Conservation (phyloP, 2,888 invertebrate genomes). For the Tenodera sinensis region DNA sequence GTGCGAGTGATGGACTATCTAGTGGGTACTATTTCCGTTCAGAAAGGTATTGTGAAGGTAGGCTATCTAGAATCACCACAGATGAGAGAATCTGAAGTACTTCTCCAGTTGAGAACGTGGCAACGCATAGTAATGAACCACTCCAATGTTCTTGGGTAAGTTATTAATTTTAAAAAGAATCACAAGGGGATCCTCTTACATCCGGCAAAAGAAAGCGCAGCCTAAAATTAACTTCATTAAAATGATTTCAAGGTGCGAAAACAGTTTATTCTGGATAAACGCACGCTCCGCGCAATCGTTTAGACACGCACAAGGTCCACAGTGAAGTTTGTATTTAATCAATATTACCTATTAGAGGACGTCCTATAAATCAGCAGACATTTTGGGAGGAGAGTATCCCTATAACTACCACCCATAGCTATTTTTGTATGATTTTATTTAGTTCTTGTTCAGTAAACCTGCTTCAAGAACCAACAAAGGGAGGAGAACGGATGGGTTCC, state of each 20-base stretch:
- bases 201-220: background rate
- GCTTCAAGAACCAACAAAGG: no score
- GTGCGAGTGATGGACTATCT: no score
- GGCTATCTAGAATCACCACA: background rate
- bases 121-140: background rate
- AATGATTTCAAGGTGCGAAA: background rate
- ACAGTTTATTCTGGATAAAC: background rate
- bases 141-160: background rate
- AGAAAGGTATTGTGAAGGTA: background rate
- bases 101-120: background rate
- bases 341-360: no score
- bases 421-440: no score
- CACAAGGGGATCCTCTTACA: background rate
- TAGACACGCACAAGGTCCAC: background rate
- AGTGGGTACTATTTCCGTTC: background rate
- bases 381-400: no score
- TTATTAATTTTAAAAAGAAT: background rate
- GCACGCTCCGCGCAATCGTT: background rate
- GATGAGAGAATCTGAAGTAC: background rate
- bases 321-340: no score
- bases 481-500: no score
- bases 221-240: background rate
- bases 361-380: no score
- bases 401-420: no score
- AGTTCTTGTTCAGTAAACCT: no score